These are phyloP conservation scores for Porites cylindrica DNA, from an alignment of 92 coral and sea anemone genomes.

Conservation along the genomic window DNA sequence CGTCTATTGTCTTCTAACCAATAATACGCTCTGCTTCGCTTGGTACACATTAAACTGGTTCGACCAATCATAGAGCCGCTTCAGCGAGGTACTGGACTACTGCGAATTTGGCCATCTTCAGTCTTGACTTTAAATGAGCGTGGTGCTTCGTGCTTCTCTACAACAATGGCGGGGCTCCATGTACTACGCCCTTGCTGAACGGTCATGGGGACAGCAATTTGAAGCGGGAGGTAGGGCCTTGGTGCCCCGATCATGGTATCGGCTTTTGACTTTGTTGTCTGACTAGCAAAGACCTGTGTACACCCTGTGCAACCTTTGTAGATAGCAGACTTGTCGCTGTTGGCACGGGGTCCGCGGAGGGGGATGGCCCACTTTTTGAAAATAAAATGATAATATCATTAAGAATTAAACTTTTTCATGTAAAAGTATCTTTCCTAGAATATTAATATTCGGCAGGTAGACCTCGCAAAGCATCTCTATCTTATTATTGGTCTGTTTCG, in stretches of 20 bases:
- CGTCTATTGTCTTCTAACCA: background rate
- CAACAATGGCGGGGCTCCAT: too few relatives aligned
- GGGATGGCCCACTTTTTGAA: background rate
- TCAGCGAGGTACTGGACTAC: background rate
- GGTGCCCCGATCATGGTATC: background rate
- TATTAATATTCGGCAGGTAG: too few relatives aligned
- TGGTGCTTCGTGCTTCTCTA: too few relatives aligned
- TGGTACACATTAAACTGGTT: background rate
- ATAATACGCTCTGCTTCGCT: background rate
- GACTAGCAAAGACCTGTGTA: background rate
- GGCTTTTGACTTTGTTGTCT: background rate
- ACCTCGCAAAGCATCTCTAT: too few relatives aligned
- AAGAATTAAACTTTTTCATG: background rate
- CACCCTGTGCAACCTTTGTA: background rate
- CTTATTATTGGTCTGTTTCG: too few relatives aligned
- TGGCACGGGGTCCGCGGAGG: background rate
- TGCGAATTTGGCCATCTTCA: too few relatives aligned
- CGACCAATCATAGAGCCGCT: background rate
- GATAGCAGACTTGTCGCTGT: background rate
- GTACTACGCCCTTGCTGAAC: too few relatives aligned
- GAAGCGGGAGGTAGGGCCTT: background rate
- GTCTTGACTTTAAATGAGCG: too few relatives aligned
- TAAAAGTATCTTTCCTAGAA: too few relatives aligned
- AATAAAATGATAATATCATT: background rate
- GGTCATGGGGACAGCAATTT: background rate